A percentile compares a stretch with the other conserved stretches of the same genome.
phyloP scores from a whole-genome alignment of 2,113 vertebrate species.

The Bubalus kerabau region DNA sequence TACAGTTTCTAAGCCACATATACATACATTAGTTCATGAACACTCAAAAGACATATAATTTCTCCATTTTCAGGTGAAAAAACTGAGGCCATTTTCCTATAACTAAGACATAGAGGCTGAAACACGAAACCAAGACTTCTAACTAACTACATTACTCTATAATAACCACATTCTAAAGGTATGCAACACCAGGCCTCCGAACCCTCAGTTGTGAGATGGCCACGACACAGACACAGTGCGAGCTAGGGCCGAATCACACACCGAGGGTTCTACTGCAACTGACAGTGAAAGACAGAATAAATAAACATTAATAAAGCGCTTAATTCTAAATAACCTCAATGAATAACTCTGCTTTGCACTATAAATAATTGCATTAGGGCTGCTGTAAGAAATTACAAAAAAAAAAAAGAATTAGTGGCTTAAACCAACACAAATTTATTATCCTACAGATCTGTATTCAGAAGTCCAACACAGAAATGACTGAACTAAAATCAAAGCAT shows the following conservation, averaged over 20 bases:
- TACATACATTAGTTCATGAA: not conserved
- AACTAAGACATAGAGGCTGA: not conserved
- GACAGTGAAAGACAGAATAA: not conserved
- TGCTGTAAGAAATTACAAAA: not conserved
- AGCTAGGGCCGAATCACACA: not conserved
- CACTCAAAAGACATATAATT: not conserved
- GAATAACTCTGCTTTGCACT: not conserved
- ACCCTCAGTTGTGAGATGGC: not conserved
- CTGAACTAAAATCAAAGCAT: not conserved
- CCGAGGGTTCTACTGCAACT: not conserved
- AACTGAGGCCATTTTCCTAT: not conserved
- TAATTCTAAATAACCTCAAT: not conserved
- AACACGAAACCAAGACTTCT: not conserved
- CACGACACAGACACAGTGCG: not conserved
- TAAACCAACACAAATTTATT: not conserved
- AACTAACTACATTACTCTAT: not conserved
- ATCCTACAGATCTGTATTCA: not conserved
- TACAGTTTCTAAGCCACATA: not conserved
- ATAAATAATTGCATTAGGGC: not conserved
- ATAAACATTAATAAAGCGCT: not conserved
- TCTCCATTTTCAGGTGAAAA: not conserved
- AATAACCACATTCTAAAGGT: not conserved
- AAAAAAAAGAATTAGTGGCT: not conserved
- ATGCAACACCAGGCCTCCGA: not conserved
- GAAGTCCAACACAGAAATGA: not conserved